A percentile compares a stretch with the other conserved stretches of the same genome.
Evolutionary conservation across 2,113 vertebrate genomes (phyloP).

Genomic region (Macrotis lagotis): DNA sequence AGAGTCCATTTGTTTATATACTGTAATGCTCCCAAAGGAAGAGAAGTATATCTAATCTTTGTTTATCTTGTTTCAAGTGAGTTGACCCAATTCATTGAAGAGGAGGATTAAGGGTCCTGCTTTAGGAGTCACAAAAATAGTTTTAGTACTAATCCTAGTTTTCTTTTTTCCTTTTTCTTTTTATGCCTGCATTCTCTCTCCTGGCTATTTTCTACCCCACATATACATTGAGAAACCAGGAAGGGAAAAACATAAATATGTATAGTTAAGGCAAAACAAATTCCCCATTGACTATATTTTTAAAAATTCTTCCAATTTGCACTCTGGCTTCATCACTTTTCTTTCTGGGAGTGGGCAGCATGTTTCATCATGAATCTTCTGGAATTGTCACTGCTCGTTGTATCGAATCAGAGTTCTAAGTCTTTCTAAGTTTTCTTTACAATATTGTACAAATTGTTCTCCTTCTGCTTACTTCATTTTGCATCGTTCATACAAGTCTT

Average conservation of each 20-base stretch:
- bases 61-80: background rate
- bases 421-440: background rate
- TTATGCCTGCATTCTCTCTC: background rate
- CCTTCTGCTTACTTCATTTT: background rate
- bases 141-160: background rate
- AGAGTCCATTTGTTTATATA: background rate
- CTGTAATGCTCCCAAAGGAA: background rate
- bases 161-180: background rate
- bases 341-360: background rate
- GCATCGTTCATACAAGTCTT: background rate
- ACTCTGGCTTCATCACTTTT: background rate
- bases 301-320: background rate
- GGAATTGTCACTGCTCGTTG: background rate
- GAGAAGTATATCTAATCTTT: background rate
- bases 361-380: background rate
- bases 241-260: background rate
- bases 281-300: background rate
- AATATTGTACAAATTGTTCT: background rate
- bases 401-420: background rate
- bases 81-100: background rate
- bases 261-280: background rate
- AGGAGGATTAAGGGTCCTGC: background rate
- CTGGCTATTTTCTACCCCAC: background rate
- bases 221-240: background rate
- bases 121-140: background rate